These are phyloP conservation scores for Periplaneta americana DNA, from an alignment of 1,140 invertebrate genomes.

Conservation along the genomic window DNA sequence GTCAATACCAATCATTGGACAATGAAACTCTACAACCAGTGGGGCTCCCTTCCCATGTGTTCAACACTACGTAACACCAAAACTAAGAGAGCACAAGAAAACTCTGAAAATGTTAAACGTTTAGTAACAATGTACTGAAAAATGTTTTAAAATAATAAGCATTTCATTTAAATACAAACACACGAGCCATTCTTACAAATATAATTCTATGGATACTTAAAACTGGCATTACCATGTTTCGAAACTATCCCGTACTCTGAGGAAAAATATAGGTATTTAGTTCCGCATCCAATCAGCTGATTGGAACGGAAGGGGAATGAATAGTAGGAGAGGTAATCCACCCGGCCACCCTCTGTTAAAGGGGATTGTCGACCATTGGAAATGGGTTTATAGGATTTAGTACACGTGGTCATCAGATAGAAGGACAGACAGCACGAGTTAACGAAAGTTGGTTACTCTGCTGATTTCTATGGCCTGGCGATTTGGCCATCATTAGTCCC, in stretches of 20 bases:
- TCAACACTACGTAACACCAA: too few relatives aligned
- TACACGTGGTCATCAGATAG: background rate
- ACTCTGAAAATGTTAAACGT: too few relatives aligned
- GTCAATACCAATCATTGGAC: too few relatives aligned
- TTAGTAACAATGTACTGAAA: too few relatives aligned
- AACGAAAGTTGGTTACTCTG: background rate
- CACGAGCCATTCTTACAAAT: too few relatives aligned
- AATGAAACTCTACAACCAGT: too few relatives aligned
- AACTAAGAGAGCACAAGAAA: too few relatives aligned
- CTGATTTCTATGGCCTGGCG: background rate
- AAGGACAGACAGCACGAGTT: background rate
- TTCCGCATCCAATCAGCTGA: background rate
- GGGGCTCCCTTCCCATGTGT: too few relatives aligned
- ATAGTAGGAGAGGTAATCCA: background rate
- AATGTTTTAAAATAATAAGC: too few relatives aligned
- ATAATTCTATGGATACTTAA: background rate
- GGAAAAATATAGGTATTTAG: background rate
- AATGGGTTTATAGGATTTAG: background rate
- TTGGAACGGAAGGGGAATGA: background rate
- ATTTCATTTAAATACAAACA: too few relatives aligned
- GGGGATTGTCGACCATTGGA: background rate
- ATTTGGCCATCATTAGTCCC: background rate
- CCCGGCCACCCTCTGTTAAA: background rate
- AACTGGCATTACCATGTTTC: background rate
- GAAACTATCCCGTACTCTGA: background rate